phyloP scores from a whole-genome alignment of 2,797 vertebrate genomes.

The Ispidina lecontei region DNA sequence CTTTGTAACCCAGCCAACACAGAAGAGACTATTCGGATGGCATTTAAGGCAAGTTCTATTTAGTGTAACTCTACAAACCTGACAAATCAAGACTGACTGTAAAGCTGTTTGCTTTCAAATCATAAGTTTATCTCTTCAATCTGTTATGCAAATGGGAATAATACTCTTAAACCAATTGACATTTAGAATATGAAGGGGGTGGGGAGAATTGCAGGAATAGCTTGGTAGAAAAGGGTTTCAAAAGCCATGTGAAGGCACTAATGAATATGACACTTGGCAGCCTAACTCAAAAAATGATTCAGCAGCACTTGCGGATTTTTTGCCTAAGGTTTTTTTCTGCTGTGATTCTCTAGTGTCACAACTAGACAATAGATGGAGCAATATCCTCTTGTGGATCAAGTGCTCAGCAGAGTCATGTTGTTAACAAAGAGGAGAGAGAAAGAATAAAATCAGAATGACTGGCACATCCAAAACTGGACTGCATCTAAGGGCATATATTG shows the following conservation, averaged over 20 bases:
- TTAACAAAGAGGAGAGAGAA: background rate
- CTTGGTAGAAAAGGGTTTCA: background rate
- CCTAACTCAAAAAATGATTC: constrained; percentile 56
- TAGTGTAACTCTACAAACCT: constrained; percentile 11
- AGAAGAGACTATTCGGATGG: constrained; percentile 91
- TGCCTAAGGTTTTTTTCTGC: background rate
- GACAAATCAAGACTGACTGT: constrained; percentile 67
- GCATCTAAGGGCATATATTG: background rate
- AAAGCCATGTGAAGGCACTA: constrained; percentile 29
- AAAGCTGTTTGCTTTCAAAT: constrained; percentile 67
- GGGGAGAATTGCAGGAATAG: constrained; percentile 20
- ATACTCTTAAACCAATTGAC: constrained; percentile 70
- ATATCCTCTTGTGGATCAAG: background rate
- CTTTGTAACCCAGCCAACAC: constrained; percentile 95
- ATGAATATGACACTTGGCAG: constrained; percentile 59
- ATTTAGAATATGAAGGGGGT: constrained; percentile 49
- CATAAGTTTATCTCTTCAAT: constrained; percentile 59
- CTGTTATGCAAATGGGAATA: constrained; percentile 60
- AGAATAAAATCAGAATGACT: background rate
- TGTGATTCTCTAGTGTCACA: background rate
- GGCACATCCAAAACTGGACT: background rate
- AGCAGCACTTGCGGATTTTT: constrained; percentile 1
- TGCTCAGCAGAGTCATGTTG: background rate
- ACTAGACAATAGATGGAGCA: constrained; percentile 45
- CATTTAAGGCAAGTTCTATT: constrained; percentile 87